Base-by-base conservation (phyloP, 2,797 vertebrate genomes). In the Danio tinwini region DNA sequence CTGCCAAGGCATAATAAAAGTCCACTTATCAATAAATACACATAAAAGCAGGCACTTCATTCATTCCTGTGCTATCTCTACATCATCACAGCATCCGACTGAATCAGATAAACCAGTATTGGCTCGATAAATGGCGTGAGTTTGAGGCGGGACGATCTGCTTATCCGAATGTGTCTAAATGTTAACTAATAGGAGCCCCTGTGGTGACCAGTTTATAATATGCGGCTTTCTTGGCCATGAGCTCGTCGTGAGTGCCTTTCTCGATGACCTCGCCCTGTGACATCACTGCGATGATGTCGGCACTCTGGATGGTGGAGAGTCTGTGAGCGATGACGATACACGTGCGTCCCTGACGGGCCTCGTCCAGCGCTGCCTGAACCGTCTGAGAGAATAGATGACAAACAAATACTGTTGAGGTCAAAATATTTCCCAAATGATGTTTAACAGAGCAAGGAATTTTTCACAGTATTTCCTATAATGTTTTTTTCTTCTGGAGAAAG, bases 291-390 rank as follows among this genome's bases (percentile, higher is more conserved):
- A 95, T 96, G 81, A 93, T 91, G 86, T 95, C 92, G 45, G 94
- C 93, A 4, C 77, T 90, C 86, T 94, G 94, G 83, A 95, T 94
- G 5, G 94, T 96, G 53, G 94, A 94, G 58, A 96, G 89, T 40
- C 94, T 89, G 87, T 96, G 95, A 82, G 94, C 94, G 2, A 96
- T 95, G 76, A 95, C 90, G 4, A 96, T 94, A 84, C 94, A 94
- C 8, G 94, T 95, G 40, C 94, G 92, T 37, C 94, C 95, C 86
- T 91, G 92, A 75, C 93, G 91, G 0, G 94, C 95, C 64, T 94
- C 88, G 72, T 95, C 94, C 82, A 96, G 78, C 3, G 94, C 95
- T 1, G 83, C 74, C 84, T 95, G 95, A n/a, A 96, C 94, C 0
- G 74, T 94, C 94, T 96, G 86, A 3, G 50, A 14, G 49, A 72